These are phyloP conservation scores for Aldrovandia affinis DNA, from an alignment of 2,797 vertebrate genomes.

Conservation along the genomic window DNA sequence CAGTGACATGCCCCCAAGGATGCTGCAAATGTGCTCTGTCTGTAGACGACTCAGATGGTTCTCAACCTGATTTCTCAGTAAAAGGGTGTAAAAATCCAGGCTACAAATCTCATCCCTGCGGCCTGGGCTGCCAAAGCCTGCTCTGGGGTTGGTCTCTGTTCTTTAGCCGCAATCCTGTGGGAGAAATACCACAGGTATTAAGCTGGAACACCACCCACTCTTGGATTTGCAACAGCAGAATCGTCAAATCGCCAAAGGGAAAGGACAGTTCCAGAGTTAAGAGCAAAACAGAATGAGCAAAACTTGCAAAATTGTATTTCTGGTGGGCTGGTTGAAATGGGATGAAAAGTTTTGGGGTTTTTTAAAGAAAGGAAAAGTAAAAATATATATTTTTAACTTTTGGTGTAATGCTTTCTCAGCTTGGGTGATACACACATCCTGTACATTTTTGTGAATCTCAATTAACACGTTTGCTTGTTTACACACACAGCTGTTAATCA, in stretches of 20 bases:
- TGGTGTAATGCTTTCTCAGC: neutral
- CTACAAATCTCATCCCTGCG: neutral
- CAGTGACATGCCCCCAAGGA: neutral
- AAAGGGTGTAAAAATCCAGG: neutral
- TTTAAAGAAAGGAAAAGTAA: neutral
- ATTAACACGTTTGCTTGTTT: constrained; percentile 14
- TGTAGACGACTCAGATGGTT: neutral
- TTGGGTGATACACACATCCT: neutral
- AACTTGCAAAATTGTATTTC: neutral
- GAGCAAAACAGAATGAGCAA: neutral
- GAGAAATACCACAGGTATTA: neutral
- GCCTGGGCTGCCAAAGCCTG: neutral
- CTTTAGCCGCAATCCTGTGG: neutral
- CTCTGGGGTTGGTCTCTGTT: neutral
- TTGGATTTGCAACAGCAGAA: neutral
- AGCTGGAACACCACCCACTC: neutral
- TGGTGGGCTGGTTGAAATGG: neutral
- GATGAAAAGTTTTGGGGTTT: neutral
- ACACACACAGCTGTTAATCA: constrained; percentile 7
- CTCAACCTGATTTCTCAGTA: constrained; percentile 15
- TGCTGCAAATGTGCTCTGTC: neutral
- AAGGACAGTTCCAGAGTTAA: neutral
- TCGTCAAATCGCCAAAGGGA: neutral
- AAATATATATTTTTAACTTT: neutral
- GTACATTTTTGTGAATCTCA: neutral